These are phyloP conservation scores for Camponotus vicinus DNA, from an alignment of 1,140 invertebrate species.

Conservation along the genomic window DNA sequence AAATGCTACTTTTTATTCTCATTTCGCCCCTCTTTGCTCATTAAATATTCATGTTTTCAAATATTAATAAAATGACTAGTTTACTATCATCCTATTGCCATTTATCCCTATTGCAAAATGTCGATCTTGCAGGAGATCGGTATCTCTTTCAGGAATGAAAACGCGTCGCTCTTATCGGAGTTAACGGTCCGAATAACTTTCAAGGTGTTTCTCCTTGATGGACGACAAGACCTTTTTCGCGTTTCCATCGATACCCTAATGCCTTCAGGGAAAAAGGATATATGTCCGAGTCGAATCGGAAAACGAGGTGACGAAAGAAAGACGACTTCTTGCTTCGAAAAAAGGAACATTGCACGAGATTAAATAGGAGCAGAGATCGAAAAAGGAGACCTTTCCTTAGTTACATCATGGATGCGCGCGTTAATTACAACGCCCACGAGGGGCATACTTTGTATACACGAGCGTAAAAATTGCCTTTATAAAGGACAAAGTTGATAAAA, in stretches of 20 bases:
- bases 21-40: conserved; percentile 1
- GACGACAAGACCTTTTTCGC: conserved; percentile 36
- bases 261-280: conserved; percentile 26
- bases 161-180: neutral
- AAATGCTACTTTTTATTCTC: neutral
- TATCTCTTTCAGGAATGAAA: conserved; percentile 2
- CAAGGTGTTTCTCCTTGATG: conserved; percentile 54
- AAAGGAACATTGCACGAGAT: neutral
- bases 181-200: conserved; percentile 61
- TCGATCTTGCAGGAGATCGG: conserved; percentile 30
- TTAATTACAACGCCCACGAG: conserved; percentile 55
- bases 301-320: conserved; percentile 38
- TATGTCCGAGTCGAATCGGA: conserved; percentile 34
- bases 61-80: conserved; percentile 63
- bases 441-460: conserved; percentile 1
- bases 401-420: conserved; percentile 21
- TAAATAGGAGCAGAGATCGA: conserved; percentile 19
- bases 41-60: conserved; percentile 65
- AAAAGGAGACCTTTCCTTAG: conserved; percentile 9
- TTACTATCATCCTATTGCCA: conserved; percentile 21
- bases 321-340: conserved; percentile 16
- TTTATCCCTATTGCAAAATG: conserved; percentile 46
- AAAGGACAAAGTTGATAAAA: conserved; percentile 25
- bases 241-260: conserved; percentile 47
- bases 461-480: conserved; percentile 42